A percentile compares a stretch with the other conserved stretches of the same genome.
Evolutionary conservation across 2,888 invertebrate species (phyloP).

Genomic region (Fissipunctia ypsillon): DNA sequence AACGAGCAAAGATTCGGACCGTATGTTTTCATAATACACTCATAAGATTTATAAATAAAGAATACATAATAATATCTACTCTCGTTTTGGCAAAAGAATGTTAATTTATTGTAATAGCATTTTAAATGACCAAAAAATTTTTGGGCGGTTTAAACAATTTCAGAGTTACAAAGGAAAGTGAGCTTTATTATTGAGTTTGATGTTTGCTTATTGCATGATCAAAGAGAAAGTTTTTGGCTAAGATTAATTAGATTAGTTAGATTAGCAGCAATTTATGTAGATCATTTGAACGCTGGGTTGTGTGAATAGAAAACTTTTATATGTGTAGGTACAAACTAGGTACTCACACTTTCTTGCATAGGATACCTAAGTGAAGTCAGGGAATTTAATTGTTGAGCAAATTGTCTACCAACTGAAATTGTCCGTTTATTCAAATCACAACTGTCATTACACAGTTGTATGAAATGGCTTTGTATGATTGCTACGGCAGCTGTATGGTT

Average conservation of each 20-base stretch:
- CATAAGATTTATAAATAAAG: not conserved
- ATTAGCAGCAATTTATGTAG: conserved; percentile 1
- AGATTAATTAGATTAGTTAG: no score
- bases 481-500: no score
- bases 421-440: not conserved
- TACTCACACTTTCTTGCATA: conserved; percentile 8
- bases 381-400: not conserved
- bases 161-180: conserved; percentile 1
- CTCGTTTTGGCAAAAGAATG: conserved; percentile 3
- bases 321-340: not conserved
- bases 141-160: not conserved
- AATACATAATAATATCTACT: not conserved
- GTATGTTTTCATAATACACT: conserved; percentile 39
- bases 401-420: not conserved
- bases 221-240: conserved; percentile 24
- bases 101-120: not conserved
- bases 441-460: no score
- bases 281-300: not conserved
- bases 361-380: not conserved
- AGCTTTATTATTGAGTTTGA: not conserved
- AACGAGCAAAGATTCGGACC: not conserved
- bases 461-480: no score
- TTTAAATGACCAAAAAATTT: conserved; percentile 4
- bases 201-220: conserved; percentile 1
- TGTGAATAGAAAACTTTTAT: not conserved